Evolutionary conservation across 2,888 invertebrate species (phyloP).

Genomic region (Opisthograptis luteolata): DNA sequence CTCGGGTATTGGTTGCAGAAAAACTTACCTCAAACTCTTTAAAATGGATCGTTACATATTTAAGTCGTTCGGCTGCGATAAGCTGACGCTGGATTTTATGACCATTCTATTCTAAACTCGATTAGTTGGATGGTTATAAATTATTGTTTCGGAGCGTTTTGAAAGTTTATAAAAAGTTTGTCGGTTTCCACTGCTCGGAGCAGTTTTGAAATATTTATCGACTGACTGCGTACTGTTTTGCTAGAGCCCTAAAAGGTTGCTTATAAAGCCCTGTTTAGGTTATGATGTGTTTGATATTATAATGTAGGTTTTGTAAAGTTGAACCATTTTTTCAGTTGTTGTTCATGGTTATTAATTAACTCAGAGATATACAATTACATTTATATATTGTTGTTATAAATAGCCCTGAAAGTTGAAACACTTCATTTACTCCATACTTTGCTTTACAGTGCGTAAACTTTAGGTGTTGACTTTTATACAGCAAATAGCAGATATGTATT

Average conservation of each 20-base stretch:
- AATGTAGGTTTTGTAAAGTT: conserved; percentile 18
- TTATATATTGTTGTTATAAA: conserved; percentile 1
- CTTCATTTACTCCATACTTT: conserved; percentile 4
- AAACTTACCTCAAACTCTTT: neutral
- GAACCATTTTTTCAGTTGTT: conserved; percentile 19
- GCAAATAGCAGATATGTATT: conserved; percentile 7
- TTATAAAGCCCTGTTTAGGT: conserved; percentile 17
- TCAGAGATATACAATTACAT: conserved; percentile 13
- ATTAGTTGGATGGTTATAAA: neutral
- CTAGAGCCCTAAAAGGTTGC: conserved; percentile 13
- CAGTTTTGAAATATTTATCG: conserved; percentile 1
- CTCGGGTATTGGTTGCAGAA: neutral
- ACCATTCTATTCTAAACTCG: neutral
- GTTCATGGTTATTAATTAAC: conserved; percentile 7
- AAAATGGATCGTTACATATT: neutral
- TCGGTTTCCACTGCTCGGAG: neutral
- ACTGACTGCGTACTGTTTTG: conserved; percentile 14
- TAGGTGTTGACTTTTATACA: conserved; percentile 20
- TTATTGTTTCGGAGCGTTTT: neutral
- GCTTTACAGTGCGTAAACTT: conserved; percentile 16
- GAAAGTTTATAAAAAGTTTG: neutral
- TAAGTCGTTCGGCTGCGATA: neutral
- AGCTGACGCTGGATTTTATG: neutral
- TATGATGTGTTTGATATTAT: conserved; percentile 2
- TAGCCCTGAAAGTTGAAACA: neutral